Base-by-base conservation (phyloP, 53 echinoderm and acorn worm species). In the Mesocentrotus franciscanus region DNA sequence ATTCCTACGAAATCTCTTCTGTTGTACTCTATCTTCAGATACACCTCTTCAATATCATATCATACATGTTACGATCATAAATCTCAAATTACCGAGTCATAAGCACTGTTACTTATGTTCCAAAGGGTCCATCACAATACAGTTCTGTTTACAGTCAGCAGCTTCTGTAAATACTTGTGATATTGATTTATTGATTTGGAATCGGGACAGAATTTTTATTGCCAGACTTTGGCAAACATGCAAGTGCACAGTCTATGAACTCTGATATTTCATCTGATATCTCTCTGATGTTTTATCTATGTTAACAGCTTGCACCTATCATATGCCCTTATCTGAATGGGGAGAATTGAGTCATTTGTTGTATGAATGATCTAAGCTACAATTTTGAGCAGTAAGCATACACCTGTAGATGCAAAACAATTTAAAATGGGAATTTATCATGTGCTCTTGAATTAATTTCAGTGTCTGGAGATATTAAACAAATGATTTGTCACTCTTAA, bases 101-200 rank as follows among this genome's bases (percentile, higher is more conserved):
- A 32, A 49, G 12, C 32, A 27, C 11, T 30, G 32, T 74, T 30
- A 74, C 32, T 74, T 30, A 10, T 30, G 29, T 13, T 74, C 74
- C 32, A 74, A 74, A 74, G 12, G 27, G 74, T 74, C 26, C 0
- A 18, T 81, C 6, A 17, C 35, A 42, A 42, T 81, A 20, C 81
- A 81, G 7, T 7, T 60, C 42, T 74, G 10, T 79, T 27, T 39
- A 15, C 75, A 62, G 10, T 29, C 29, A 18, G 94, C n/a, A 84
- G 20, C 75, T 26, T 95, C n/a, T 91, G 78, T 60, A 58, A 81
- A 81, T 81, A 42, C 42, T 81, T 39, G 42, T 36, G 18, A 42
- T 81, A 42, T 81, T 81, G 81, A 81, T 81, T 81, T 35, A 39
- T 36, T 81, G 81, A 76, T 76, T 76, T 32, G 9, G 13, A 14